phyloP scores from a whole-genome alignment of 2,797 vertebrate genomes.

The Gila robusta region DNA sequence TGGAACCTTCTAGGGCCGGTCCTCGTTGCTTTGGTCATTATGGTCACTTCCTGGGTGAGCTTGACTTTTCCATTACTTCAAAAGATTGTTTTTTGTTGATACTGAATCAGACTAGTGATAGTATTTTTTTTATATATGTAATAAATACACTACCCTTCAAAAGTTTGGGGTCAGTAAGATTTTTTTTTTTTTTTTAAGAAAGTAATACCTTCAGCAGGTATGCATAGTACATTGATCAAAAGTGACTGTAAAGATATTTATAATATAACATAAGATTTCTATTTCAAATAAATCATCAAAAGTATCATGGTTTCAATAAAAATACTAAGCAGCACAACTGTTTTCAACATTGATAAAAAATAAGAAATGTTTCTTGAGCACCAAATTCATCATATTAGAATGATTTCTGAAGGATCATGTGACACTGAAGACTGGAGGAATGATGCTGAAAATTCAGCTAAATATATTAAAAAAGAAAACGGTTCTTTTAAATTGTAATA shows the following conservation, averaged over 20 bases:
- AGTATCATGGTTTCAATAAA: not conserved
- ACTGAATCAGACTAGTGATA: not conserved
- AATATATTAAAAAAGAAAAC: not conserved
- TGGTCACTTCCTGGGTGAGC: slow-evolving; percentile 77
- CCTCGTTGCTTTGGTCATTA: slow-evolving; percentile 79
- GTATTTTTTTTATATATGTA: not conserved
- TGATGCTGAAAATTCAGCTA: not conserved
- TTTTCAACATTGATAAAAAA: not conserved
- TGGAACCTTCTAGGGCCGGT: slow-evolving; percentile 96
- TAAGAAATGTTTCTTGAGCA: not conserved
- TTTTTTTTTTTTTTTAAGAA: not conserved
- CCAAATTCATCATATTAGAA: not conserved
- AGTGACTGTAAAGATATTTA: not conserved
- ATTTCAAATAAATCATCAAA: not conserved
- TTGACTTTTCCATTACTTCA: not conserved
- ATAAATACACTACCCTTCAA: not conserved
- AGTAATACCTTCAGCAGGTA: not conserved
- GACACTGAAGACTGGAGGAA: not conserved
- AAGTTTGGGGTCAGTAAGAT: not conserved
- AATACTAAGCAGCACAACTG: not conserved
- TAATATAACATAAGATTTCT: not conserved
- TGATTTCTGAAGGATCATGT: not conserved
- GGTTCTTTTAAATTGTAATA: not conserved
- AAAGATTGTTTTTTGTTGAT: not conserved
- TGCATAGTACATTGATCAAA: not conserved